These are phyloP conservation scores for Threskiornis aethiopicus DNA, from an alignment of 2,797 vertebrate genomes.

Conservation along the genomic window DNA sequence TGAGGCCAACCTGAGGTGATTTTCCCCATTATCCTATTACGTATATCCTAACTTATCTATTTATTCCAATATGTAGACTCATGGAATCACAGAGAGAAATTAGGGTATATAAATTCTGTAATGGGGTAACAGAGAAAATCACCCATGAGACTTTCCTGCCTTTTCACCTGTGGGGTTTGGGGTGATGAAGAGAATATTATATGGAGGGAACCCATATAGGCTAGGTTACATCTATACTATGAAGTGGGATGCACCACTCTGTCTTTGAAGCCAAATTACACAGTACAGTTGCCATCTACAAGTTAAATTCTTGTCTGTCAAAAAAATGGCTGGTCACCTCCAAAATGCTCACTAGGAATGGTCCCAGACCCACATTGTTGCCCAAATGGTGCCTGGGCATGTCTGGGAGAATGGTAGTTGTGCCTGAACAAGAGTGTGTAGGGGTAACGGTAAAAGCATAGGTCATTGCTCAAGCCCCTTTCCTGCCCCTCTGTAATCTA, in stretches of 20 bases:
- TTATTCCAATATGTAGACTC: background rate
- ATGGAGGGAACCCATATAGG: background rate
- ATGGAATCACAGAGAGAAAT: background rate
- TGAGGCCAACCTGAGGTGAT: background rate
- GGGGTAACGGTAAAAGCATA: background rate
- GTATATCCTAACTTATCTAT: background rate
- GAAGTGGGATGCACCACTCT: rapidly evolving
- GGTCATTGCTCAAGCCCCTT: background rate
- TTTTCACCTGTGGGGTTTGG: background rate
- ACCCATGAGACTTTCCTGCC: background rate
- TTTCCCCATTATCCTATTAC: background rate
- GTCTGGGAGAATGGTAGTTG: background rate
- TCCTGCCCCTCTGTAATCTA: background rate
- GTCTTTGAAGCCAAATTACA: background rate
- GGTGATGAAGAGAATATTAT: background rate
- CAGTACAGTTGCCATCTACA: rapidly evolving
- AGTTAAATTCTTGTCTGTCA: background rate
- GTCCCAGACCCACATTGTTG: background rate
- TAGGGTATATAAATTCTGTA: background rate
- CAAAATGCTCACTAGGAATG: background rate
- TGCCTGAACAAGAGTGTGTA: background rate
- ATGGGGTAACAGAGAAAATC: background rate
- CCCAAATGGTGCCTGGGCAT: background rate
- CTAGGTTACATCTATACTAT: background rate
- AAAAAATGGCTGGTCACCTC: rapidly evolving